Evolutionary conservation across 2,113 vertebrate species (phyloP), one percentile per base, ranked within the genome.

Genomic region (Phrynocephalus versicolor): DNA sequence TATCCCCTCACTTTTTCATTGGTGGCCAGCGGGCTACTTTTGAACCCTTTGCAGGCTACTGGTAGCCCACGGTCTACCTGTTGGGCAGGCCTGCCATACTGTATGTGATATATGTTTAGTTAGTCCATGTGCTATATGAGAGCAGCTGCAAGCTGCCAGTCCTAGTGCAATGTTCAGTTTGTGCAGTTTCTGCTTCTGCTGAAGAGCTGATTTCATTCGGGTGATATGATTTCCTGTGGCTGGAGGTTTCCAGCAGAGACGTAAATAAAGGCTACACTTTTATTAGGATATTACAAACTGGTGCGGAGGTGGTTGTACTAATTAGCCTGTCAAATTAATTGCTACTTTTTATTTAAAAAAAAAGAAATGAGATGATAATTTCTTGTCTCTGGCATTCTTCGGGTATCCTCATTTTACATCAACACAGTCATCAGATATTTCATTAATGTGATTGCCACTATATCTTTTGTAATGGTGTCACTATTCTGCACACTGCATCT

Each of bases 261-360:
- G n/a, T 87, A 84, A 82, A 45, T 51, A 78, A 82, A 62, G 15
- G 62, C 83, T 90, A 69, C 60, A 87, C 82, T 93, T 93, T 96
- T 89, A 96, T 2, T 60, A 84, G 21, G 89, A 89, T 65, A 88
- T 93, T 93, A 92, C 90, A 82, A 92, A 81, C 72, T 84, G 79
- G 87, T 87, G 88, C 77, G 79, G 73, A 74, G 85, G 87, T 92
- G 94, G 89, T 85, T 92, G 60, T 84, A 94, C 93, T 94, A 94
- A 96, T 95, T 95, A 93, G 41, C 82, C 67, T 92, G 90, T 93
- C 93, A 94, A 88, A 76, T 93, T 89, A 89, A 86, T 92, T 94
- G 88, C 92, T 94, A 92, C 55, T 93, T 90, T 95, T 95, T 90
- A 93, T 94, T 95, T 37, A 71, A 95, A 95, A 94, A 95, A 95